Evolutionary conservation across 2,888 invertebrate species (phyloP).

Genomic region (Bugulina stolonifera): DNA sequence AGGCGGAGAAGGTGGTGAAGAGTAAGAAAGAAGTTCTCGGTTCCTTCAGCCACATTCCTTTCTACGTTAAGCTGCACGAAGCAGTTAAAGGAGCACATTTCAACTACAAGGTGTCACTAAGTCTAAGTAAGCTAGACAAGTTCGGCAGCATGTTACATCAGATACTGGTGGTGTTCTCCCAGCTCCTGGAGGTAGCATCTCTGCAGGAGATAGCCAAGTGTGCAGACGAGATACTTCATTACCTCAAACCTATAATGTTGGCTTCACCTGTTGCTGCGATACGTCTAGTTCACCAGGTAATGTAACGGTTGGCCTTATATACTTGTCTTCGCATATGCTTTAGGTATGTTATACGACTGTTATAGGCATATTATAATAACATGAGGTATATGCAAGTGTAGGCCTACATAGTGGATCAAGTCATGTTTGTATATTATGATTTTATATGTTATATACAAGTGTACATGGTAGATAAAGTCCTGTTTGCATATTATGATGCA

Average conservation of each 20-base stretch:
- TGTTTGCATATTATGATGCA: too few relatives aligned
- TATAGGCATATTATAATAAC: too few relatives aligned
- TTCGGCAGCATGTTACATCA: slow-evolving; percentile 49
- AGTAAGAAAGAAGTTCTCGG: slow-evolving; percentile 48
- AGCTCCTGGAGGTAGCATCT: slow-evolving; percentile 53
- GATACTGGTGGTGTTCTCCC: slow-evolving; percentile 63
- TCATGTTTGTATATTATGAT: too few relatives aligned
- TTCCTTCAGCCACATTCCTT: slow-evolving; percentile 59
- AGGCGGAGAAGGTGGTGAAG: slow-evolving; percentile 42
- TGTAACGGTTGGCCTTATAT: too few relatives aligned
- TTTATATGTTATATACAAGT: too few relatives aligned
- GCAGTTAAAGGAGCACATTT: slow-evolving; percentile 73
- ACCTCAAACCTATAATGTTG: slow-evolving; percentile 66
- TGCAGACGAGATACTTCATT: slow-evolving; percentile 73
- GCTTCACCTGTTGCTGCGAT: slow-evolving; percentile 67
- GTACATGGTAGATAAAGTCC: too few relatives aligned
- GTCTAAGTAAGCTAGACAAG: slow-evolving; percentile 52
- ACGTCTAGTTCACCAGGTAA: slow-evolving; percentile 69
- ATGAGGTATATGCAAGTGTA: too few relatives aligned
- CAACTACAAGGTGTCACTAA: slow-evolving; percentile 66
- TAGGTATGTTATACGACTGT: too few relatives aligned
- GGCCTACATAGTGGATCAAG: too few relatives aligned
- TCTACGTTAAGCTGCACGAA: slow-evolving; percentile 80
- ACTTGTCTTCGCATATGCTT: slow-evolving; percentile 1
- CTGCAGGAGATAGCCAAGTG: slow-evolving; percentile 65